Conservation (phyloP, 2,888 invertebrate species). For the Andrena dorsata region DNA sequence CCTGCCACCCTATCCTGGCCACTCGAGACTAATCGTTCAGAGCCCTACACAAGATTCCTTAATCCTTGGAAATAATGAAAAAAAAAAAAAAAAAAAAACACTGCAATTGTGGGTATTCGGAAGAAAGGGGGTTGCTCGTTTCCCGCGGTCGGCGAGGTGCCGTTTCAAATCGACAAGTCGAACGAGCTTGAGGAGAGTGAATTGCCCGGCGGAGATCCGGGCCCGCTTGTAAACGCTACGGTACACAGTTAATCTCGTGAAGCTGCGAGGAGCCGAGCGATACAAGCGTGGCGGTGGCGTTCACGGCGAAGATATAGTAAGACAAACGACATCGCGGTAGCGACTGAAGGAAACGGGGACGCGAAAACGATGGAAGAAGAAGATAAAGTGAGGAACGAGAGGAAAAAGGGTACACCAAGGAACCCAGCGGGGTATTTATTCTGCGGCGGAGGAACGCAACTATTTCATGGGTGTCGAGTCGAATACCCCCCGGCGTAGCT, state of each 20-base stretch:
- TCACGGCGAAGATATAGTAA: constrained; percentile 53
- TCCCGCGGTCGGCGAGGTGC: background rate
- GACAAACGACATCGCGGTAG: constrained; percentile 64
- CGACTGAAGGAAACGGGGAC: constrained; percentile 37
- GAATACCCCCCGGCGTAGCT: constrained; percentile 29
- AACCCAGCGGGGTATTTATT: constrained; percentile 68
- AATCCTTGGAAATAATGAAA: background rate
- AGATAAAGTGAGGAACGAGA: constrained; percentile 50
- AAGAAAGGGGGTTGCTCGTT: background rate
- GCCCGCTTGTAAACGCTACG: constrained; percentile 41
- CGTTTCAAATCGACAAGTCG: constrained; percentile 36
- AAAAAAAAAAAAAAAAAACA: too few relatives aligned
- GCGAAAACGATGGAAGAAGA: constrained; percentile 44
- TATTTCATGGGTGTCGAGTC: constrained; percentile 70
- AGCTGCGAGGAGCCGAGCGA: constrained; percentile 46
- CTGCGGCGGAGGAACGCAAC: constrained; percentile 63
- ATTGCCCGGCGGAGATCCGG: constrained; percentile 41
- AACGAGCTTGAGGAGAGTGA: constrained; percentile 33
- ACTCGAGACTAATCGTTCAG: background rate
- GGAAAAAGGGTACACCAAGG: constrained; percentile 47
- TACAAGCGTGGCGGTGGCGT: constrained; percentile 30
- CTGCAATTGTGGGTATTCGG: background rate
- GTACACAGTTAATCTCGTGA: constrained; percentile 61
- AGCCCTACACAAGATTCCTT: background rate
- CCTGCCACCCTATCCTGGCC: too few relatives aligned